A percentile compares a stretch with the other conserved stretches of the same genome.
phyloP scores from a whole-genome alignment of 2,113 vertebrate species.

The Colossoma macropomum region DNA sequence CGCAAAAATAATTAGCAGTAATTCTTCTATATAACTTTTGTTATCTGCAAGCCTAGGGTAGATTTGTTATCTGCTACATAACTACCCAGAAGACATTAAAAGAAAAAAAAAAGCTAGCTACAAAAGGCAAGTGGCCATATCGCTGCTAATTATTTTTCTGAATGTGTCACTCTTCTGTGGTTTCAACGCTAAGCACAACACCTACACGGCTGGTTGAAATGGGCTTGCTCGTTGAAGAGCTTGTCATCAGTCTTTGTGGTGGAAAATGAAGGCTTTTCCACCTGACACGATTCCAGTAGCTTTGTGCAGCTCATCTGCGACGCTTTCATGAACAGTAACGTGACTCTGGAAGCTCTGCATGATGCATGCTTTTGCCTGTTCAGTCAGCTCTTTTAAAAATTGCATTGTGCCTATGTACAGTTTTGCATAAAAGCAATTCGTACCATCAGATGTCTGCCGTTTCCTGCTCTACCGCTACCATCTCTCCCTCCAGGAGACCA shows the following conservation, averaged over 20 bases:
- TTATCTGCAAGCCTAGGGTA: background rate
- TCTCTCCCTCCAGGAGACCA: constrained; percentile 20
- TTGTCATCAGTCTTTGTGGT: background rate
- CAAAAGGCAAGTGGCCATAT: constrained; percentile 53
- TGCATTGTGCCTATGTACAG: background rate
- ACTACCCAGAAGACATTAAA: background rate
- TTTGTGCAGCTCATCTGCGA: constrained; percentile 1
- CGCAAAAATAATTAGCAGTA: constrained; percentile 69
- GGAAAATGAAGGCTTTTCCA: background rate
- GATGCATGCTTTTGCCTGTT: constrained; percentile 34
- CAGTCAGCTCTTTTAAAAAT: constrained; percentile 25
- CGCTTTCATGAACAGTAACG: background rate
- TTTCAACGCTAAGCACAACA: constrained; percentile 58
- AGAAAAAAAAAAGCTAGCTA: constrained; percentile 34
- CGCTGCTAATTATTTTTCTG: constrained; percentile 90
- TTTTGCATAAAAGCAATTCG: constrained; percentile 29
- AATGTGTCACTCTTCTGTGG: constrained; percentile 62
- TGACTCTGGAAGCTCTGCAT: constrained; percentile 11
- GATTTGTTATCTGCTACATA: constrained; percentile 34
- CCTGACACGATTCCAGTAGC: constrained; percentile 5
- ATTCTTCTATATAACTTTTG: background rate
- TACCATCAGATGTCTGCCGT: constrained; percentile 1
- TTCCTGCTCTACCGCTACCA: background rate
- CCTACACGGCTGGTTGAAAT: constrained; percentile 72
- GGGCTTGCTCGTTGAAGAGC: constrained; percentile 41